Conservation (phyloP, 1,140 invertebrate species). For the Dolichoris vasculosae region DNA sequence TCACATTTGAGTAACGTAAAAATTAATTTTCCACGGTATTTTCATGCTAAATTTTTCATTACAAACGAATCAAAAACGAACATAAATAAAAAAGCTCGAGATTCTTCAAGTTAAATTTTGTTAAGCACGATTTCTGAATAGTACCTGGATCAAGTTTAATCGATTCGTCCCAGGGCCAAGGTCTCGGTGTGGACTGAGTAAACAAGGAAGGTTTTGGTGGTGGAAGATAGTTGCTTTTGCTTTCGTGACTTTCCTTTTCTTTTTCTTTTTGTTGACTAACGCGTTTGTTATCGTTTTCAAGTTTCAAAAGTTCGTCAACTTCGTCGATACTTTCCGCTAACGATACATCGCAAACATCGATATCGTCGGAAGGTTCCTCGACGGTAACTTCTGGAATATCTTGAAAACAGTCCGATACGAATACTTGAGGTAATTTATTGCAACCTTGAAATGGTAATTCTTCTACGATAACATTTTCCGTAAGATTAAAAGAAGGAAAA, state of each 20-base stretch:
- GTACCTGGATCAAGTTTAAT: slow-evolving; percentile 46
- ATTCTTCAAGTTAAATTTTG: neutral
- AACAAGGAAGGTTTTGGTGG: slow-evolving; percentile 32
- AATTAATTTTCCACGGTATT: too few relatives aligned
- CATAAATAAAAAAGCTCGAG: too few relatives aligned
- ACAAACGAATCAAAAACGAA: too few relatives aligned
- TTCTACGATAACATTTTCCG: slow-evolving; percentile 6
- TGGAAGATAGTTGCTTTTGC: slow-evolving; percentile 34
- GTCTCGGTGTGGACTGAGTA: slow-evolving; percentile 4
- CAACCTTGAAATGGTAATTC: slow-evolving; percentile 24
- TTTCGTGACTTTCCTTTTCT: slow-evolving; percentile 14
- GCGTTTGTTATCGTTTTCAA: slow-evolving; percentile 8
- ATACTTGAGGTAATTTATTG: slow-evolving; percentile 14
- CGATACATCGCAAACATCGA: slow-evolving; percentile 3
- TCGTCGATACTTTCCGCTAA: slow-evolving; percentile 2
- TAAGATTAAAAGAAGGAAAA: slow-evolving; percentile 42
- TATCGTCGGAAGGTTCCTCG: slow-evolving; percentile 5
- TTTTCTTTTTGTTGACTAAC: too few relatives aligned
- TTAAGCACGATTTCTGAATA: neutral
- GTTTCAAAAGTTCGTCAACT: neutral
- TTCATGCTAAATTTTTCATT: too few relatives aligned
- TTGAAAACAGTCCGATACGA: slow-evolving; percentile 12
- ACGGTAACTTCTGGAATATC: neutral
- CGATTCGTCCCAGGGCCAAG: slow-evolving; percentile 52
- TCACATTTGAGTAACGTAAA: too few relatives aligned